Evolutionary conservation across 2,888 invertebrate genomes (phyloP), one percentile per base, ranked within the genome.

Genomic region (Eristalis tenax): DNA sequence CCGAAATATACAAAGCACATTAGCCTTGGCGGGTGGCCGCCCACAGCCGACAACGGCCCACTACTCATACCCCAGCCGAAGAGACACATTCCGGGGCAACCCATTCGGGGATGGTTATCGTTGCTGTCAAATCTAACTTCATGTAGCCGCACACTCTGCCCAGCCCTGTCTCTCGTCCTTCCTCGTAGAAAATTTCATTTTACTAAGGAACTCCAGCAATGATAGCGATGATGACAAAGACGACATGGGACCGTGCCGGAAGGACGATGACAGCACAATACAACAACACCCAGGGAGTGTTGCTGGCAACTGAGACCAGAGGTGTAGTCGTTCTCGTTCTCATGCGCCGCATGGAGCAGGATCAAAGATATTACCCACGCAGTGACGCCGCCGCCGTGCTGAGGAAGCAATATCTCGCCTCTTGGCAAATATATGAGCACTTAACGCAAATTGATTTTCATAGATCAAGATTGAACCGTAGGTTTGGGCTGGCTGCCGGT

Each of bases 401-500:
- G 18, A 56, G 59, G 78, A 59, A 86, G 74, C 74, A 78, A 82
- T 70, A 78, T 78, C 66, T 86, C 35, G 65, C 64, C 77, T 59
- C 38, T 69, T 74, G 78, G 70, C 73, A 82, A 82, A 82, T 86
- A 82, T 78, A 86, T 79, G 82, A 82, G 78, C 82, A 86, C 82
- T 86, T 86, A 86, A 82, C 74, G 43, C 78, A 79, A 86, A 86
- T 86, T 86, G 86, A 86, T 86, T 82, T 75, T 75, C 70, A 40
- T 68, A 66, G 78, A 86, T 86, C 74, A 86, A 82, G 85, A 68
- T 81, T 85, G 76, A 68, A 73, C 28, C 70, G 35, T 73, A 68
- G 73, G 73, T 73, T 59, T 63, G 73, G 64, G 78, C 64, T 57
- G 61, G 26, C 63, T 56, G n/a, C 40, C 57, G 69, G 43, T 35